Percentiles rank a stretch among this genome's conserved stretches.
Evolutionary conservation across 2,113 vertebrate genomes (phyloP).

Genomic region (Passer domesticus): DNA sequence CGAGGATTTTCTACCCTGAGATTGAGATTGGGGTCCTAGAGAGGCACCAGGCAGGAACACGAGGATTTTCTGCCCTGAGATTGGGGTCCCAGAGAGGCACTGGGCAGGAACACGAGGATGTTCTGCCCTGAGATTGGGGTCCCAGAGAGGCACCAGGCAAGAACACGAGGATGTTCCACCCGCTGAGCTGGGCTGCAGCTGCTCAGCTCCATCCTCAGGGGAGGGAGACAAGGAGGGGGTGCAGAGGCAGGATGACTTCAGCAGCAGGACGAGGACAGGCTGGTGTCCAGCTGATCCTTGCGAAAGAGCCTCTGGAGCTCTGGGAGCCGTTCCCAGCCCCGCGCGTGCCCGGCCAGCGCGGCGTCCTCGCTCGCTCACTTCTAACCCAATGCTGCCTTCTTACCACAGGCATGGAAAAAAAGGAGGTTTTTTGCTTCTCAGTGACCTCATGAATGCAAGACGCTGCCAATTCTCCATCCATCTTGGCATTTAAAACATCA

Average conservation of each 20-base stretch:
- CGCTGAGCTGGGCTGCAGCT: not conserved
- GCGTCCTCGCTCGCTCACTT: not conserved
- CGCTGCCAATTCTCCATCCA: not conserved
- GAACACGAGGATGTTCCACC: not conserved
- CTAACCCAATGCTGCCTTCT: not conserved
- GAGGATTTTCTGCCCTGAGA: not conserved
- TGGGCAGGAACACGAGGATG: not conserved
- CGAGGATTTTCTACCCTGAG: not conserved
- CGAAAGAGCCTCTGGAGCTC: not conserved
- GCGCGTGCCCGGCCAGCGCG: not conserved
- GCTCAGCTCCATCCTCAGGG: not conserved
- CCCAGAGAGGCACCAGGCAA: not conserved
- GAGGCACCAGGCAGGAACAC: not conserved
- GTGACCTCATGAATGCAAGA: not conserved
- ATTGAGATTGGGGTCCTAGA: too few species aligned
- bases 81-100: not conserved
- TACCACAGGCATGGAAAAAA: not conserved
- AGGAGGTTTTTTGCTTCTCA: not conserved
- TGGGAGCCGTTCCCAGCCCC: not conserved
- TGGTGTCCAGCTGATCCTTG: not conserved
- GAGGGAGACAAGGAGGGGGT: not conserved
- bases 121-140: not conserved
- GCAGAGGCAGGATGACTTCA: slow-evolving; percentile 11
- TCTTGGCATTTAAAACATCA: not conserved
- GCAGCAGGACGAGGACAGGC: not conserved